Evolutionary conservation across 2,797 vertebrate genomes (phyloP), one percentile per base, ranked within the genome.

Genomic region (Decapterus maruadsi): DNA sequence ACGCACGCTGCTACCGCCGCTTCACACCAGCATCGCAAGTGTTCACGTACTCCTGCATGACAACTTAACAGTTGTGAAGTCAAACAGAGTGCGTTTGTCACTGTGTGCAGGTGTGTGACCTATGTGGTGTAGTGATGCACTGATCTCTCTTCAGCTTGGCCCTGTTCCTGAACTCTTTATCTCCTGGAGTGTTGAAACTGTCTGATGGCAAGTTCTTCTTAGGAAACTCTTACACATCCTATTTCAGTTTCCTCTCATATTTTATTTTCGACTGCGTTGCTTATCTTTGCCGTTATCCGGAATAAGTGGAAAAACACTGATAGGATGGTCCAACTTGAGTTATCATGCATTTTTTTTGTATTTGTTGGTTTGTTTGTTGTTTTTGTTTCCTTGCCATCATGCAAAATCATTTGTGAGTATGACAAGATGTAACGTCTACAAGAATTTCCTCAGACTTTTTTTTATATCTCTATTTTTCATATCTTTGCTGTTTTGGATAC

Each of bases 151-250:
- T 20, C 43, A 85, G 76, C 81, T 84, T 85, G 81, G 77, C 92
- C 74, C 74, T 86, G 88, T 90, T 95, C 94, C 95, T 95, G 85
- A 93, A 91, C 89, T 87, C 93, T 95, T 95, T 94, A 95, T 95
- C 94, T 96, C 95, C 94, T 75, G 84, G 89, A 91, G 91, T 95
- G 95, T 94, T 94, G 94, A 94, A 96, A 96, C 93, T 82, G 85
- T 77, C 89, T 93, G 88, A 94, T 90, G 90, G 91, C 93, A 93
- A 94, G 91, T 89, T 94, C 91, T 95, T 95, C 94, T 95, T 92
- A 94, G 95, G 95, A 96, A 96, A 95, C 93, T 94, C 93, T 95
- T 93, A 93, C 95, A 95, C 95, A 95, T 95, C 94, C 94, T 95
- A 95, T 95, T 96, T 95, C 95, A 95, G 93, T 93, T 96, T 96